These are phyloP conservation scores for Poecilia wingei DNA, from an alignment of 2,797 vertebrate genomes.

Conservation along the genomic window DNA sequence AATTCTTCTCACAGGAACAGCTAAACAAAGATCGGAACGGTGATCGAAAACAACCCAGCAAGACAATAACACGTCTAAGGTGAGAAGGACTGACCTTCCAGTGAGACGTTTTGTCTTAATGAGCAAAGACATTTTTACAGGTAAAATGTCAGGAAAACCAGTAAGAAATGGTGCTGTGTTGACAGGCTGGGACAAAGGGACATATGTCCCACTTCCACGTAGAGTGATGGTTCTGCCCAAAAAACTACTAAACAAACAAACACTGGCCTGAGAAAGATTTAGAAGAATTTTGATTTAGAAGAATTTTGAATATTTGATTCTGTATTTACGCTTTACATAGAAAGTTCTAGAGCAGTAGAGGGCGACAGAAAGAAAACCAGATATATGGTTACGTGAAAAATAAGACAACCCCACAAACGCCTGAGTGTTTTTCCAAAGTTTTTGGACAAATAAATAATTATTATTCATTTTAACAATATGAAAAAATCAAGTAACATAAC, in stretches of 20 bases:
- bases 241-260: neutral
- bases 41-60: constrained; percentile 40
- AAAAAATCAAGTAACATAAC: neutral
- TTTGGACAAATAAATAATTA: neutral
- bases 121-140: constrained; percentile 4
- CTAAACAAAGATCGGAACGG: constrained; percentile 72
- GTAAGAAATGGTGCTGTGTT: neutral
- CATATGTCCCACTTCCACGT: neutral
- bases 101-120: constrained; percentile 8
- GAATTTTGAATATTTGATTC: neutral
- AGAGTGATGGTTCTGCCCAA: neutral
- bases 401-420: neutral
- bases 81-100: constrained; percentile 25
- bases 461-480: neutral
- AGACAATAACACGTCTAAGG: constrained; percentile 41
- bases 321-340: neutral
- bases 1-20: constrained; percentile 69
- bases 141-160: constrained; percentile 13
- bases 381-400: neutral
- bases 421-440: neutral
- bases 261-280: neutral
- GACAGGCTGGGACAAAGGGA: neutral
- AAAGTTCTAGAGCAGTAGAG: neutral
- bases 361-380: neutral
- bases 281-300: too few relatives aligned